Evolutionary conservation across 23 tunicate species (phyloP).

Genomic region (Aplidium turbinatum): DNA sequence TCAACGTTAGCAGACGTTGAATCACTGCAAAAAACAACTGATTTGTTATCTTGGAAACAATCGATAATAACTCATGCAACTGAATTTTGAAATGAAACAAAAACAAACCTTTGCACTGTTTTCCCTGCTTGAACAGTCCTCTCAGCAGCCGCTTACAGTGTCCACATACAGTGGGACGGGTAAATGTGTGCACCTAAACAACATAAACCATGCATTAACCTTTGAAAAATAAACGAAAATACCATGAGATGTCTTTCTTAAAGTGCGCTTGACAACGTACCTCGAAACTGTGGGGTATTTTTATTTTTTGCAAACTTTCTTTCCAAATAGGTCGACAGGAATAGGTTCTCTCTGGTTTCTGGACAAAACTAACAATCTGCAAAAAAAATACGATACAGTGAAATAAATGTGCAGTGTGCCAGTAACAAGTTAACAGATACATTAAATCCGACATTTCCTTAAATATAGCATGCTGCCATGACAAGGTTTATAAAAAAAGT

Average conservation of each 20-base stretch:
- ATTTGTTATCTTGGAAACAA: no score
- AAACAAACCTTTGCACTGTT: slow-evolving; percentile 90
- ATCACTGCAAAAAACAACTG: no score
- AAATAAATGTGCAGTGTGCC: no score
- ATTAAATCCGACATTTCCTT: no score
- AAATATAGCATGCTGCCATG: no score
- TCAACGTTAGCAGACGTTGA: no score
- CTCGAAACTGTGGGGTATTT: slow-evolving; percentile 89
- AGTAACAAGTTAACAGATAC: no score
- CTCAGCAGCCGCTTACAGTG: slow-evolving; percentile 78
- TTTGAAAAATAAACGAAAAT: background rate
- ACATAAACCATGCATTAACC: background rate
- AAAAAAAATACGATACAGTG: no score
- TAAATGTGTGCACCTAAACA: slow-evolving; percentile 76
- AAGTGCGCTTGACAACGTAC: slow-evolving; percentile 8
- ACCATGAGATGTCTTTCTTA: no score
- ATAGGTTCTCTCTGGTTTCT: slow-evolving; percentile 46
- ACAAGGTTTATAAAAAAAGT: no score
- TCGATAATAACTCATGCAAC: no score
- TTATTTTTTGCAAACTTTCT: slow-evolving; percentile 65
- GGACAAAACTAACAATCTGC: slow-evolving; percentile 33
- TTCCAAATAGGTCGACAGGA: slow-evolving; percentile 78
- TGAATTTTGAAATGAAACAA: no score
- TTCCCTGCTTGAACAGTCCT: slow-evolving; percentile 91
- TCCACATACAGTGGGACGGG: slow-evolving; percentile 97